Evolutionary conservation across 2,113 vertebrate species (phyloP).

Genomic region (Centropristis striata): DNA sequence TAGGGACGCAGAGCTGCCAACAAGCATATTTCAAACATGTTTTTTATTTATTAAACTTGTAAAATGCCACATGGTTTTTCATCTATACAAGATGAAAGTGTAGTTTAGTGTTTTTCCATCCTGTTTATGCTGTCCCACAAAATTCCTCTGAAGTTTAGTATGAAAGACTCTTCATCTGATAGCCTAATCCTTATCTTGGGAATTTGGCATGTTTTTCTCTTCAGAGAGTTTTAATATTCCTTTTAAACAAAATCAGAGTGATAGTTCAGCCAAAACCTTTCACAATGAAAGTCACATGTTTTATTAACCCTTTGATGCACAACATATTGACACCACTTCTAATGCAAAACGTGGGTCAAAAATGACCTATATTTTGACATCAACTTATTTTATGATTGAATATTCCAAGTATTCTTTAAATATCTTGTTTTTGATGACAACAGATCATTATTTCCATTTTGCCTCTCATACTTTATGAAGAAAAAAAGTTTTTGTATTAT

Average conservation of each 20-base stretch:
- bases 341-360: too few relatives aligned
- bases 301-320: too few relatives aligned
- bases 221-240: constrained; percentile 3
- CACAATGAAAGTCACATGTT: neutral
- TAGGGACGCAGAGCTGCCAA: neutral
- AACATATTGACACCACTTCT: too few relatives aligned
- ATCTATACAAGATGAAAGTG: neutral
- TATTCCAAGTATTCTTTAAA: too few relatives aligned
- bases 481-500: too few relatives aligned
- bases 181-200: neutral
- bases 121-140: constrained; percentile 13
- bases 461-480: too few relatives aligned
- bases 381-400: too few relatives aligned
- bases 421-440: too few relatives aligned
- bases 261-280: neutral
- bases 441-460: too few relatives aligned
- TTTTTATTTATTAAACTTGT: neutral
- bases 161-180: neutral
- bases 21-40: neutral
- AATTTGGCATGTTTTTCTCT: constrained; percentile 34
- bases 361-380: too few relatives aligned
- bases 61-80: neutral
- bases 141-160: constrained; percentile 21
- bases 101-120: neutral
- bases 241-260: neutral